Base-by-base conservation (phyloP, 2,888 invertebrate species). In the Cosmorhoe ocellata region DNA sequence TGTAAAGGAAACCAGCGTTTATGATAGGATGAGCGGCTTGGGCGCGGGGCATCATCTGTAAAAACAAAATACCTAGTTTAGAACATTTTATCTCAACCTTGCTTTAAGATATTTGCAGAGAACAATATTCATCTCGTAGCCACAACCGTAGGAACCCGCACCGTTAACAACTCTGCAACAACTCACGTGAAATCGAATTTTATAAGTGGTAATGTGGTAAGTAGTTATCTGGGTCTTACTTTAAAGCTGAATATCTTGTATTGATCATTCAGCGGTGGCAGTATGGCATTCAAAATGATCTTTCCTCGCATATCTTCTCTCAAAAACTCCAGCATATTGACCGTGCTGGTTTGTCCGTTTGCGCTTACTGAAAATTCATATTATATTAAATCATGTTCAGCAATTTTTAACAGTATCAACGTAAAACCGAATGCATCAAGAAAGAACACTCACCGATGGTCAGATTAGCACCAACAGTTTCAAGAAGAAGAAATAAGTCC, bases 21-120 rank as follows among this genome's bases (percentile, higher is more conserved):
- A 96, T 93, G 39, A 94, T 91, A 0, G 95, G 95, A 66, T 94
- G 94, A 0, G 95, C 92, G 67, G 94, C 95, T 82, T 95, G 94
- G 0, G 93, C 91, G 53, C 94, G 82, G 0, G 94, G 93, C 92
- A 94, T 94, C 38, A 95, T 92, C 95, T 95, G 66, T 7, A 36
- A 8, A 32, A 6, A n/a, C n/a, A n/a, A n/a, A n/a, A n/a, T n/a
- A n/a, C n/a, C n/a, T n/a, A n/a, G n/a, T n/a, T n/a, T n/a, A n/a
- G n/a, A n/a, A n/a, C n/a, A n/a, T n/a, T n/a, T n/a, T n/a, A n/a
- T n/a, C n/a, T n/a, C n/a, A n/a, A n/a, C n/a, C n/a, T n/a, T n/a
- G n/a, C n/a, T n/a, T n/a, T n/a, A n/a, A n/a, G n/a, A n/a, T n/a
- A n/a, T n/a, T n/a, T n/a, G n/a, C n/a, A n/a, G n/a, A 18, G 5